A percentile compares a stretch with the other conserved stretches of the same genome.
Conservation (phyloP, 2,113 vertebrate genomes). For the Bubo blakistoni region DNA sequence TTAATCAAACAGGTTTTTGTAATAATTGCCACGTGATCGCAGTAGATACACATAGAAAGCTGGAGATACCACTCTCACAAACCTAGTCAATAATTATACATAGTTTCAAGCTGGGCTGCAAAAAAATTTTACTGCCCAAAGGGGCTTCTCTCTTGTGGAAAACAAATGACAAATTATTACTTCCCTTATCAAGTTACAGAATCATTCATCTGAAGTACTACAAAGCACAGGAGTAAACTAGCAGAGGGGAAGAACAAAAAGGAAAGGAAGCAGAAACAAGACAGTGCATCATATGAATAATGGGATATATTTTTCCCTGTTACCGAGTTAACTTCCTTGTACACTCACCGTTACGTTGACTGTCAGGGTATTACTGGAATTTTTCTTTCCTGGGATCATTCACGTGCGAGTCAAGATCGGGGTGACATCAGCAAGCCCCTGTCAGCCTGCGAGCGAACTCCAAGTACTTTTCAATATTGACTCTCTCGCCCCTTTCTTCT, state of each 20-base stretch:
- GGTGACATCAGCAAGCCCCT: rapidly evolving
- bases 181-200: background rate
- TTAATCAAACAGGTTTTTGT: background rate
- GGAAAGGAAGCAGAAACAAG: background rate
- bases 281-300: background rate
- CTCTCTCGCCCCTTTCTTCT: background rate
- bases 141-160: background rate
- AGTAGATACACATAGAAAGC: background rate
- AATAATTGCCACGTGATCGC: background rate
- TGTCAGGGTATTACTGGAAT: background rate
- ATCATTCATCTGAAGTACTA: background rate
- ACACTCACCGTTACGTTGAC: background rate
- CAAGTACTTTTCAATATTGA: rapidly evolving
- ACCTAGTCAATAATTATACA: background rate
- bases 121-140: background rate
- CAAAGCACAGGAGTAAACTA: background rate
- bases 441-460: background rate
- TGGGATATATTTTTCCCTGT: background rate
- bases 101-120: background rate
- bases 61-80: background rate
- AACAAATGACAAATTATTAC: background rate
- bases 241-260: background rate
- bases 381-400: background rate
- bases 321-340: background rate
- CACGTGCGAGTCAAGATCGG: background rate